phyloP scores from a whole-genome alignment of 2,888 invertebrate species.

The Hypolimnas misippus region DNA sequence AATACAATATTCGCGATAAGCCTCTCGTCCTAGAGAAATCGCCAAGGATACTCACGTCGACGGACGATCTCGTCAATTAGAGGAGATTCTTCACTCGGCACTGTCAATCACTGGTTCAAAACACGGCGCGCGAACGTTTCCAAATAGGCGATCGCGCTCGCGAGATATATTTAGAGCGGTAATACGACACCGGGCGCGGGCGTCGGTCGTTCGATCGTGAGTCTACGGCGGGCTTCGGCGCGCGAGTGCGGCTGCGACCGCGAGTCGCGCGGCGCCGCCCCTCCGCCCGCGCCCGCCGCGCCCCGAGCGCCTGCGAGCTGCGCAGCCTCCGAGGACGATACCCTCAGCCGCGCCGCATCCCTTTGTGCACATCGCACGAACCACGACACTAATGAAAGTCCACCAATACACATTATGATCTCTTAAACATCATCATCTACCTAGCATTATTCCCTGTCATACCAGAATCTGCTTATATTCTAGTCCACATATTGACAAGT shows the following conservation, averaged over 20 bases:
- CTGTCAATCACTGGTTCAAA: slow-evolving; percentile 83
- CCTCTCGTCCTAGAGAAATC: slow-evolving; percentile 43
- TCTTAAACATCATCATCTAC: not conserved
- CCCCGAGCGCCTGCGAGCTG: slow-evolving; percentile 42
- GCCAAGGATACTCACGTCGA: slow-evolving; percentile 70
- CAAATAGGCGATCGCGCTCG: slow-evolving; percentile 82
- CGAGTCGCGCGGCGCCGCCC: slow-evolving; percentile 37
- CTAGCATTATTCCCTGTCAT: no score
- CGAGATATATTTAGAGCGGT: slow-evolving; percentile 81
- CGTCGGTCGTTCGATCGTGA: slow-evolving; percentile 74
- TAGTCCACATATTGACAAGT: no score
- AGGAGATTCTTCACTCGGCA: slow-evolving; percentile 77
- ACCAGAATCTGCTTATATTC: no score
- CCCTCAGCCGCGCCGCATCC: slow-evolving; percentile 59
- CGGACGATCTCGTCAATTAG: slow-evolving; percentile 57
- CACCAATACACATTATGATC: not conserved
- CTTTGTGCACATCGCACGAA: slow-evolving; percentile 52
- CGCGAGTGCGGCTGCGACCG: slow-evolving; percentile 64
- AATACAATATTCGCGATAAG: slow-evolving; percentile 57
- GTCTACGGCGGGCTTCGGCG: slow-evolving; percentile 65
- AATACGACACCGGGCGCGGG: slow-evolving; percentile 81
- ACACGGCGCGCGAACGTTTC: slow-evolving; percentile 80
- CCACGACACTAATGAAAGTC: slow-evolving; percentile 26
- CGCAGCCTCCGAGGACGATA: slow-evolving; percentile 72
- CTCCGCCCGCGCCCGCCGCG: slow-evolving; percentile 30